Conservation (phyloP, 2,113 vertebrate species). For the Bufo bufo region DNA sequence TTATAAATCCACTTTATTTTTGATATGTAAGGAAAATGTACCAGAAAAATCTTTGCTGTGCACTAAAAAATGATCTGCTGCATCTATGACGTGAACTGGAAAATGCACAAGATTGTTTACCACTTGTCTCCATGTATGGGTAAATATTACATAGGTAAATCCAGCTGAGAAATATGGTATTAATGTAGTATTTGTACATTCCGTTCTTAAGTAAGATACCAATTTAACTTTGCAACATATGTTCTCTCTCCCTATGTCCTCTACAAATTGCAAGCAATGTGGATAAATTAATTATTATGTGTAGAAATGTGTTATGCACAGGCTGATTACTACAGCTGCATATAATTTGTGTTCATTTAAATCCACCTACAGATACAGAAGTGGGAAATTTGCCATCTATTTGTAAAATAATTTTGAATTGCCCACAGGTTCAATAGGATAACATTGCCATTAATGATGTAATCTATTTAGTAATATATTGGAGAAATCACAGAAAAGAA, state of each 20-base stretch:
- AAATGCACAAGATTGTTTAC: conserved; percentile 41
- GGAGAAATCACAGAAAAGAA: neutral
- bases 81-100: neutral
- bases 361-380: neutral
- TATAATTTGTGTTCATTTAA: conserved; percentile 5
- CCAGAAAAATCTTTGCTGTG: neutral
- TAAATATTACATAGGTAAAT: conserved; percentile 50
- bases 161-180: conserved; percentile 40
- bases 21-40: neutral
- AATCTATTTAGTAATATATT: neutral
- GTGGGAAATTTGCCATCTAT: neutral
- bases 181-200: conserved; percentile 44
- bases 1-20: neutral
- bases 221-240: conserved; percentile 56
- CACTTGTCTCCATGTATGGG: conserved; percentile 46
- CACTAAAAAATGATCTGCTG: neutral
- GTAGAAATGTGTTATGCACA: conserved; percentile 37
- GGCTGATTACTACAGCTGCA: neutral
- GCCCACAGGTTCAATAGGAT: neutral
- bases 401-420: neutral
- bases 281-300: conserved; percentile 52
- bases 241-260: conserved; percentile 59
- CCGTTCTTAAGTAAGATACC: conserved; percentile 22
- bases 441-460: neutral
- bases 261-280: conserved; percentile 60